These are phyloP conservation scores for Armadillidium nasatum DNA, from an alignment of 1,140 invertebrate species.

Conservation along the genomic window DNA sequence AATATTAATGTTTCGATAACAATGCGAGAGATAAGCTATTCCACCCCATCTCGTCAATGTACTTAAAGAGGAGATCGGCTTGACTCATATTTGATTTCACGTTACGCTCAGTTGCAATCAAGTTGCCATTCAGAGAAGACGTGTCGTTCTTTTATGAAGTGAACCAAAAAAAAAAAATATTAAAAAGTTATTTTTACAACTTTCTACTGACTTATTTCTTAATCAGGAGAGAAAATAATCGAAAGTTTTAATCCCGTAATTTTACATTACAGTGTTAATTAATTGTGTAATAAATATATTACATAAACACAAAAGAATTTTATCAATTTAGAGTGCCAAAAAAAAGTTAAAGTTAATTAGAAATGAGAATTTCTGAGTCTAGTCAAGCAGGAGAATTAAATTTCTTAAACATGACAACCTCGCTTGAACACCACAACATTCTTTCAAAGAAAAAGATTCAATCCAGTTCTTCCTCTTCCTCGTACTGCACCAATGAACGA, in stretches of 20 bases:
- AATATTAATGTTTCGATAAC: neutral
- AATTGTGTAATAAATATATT: no score
- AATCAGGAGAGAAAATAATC: neutral
- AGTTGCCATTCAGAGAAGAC: neutral
- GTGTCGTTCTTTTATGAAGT: neutral
- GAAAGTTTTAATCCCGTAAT: neutral
- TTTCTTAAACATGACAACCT: neutral
- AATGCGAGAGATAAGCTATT: slow-evolving; percentile 7
- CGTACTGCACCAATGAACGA: neutral
- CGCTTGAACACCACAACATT: no score
- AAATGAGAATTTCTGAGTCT: neutral
- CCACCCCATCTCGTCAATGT: neutral
- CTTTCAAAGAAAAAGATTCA: neutral
- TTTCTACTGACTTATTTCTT: neutral
- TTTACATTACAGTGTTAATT: neutral
- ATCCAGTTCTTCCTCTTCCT: neutral
- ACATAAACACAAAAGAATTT: no score
- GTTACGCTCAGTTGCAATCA: neutral
- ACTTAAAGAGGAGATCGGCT: slow-evolving; percentile 1
- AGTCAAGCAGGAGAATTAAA: neutral
- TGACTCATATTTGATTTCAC: neutral
- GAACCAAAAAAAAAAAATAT: neutral
- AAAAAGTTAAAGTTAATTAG: no score
- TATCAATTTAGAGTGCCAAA: no score
- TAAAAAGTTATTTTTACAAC: neutral